Percentiles rank a stretch among this genome's conserved stretches.
These are phyloP conservation scores for Tokudaia tokunoshimensis DNA, from an alignment of 2,797 vertebrate species.

Conservation along the genomic window DNA sequence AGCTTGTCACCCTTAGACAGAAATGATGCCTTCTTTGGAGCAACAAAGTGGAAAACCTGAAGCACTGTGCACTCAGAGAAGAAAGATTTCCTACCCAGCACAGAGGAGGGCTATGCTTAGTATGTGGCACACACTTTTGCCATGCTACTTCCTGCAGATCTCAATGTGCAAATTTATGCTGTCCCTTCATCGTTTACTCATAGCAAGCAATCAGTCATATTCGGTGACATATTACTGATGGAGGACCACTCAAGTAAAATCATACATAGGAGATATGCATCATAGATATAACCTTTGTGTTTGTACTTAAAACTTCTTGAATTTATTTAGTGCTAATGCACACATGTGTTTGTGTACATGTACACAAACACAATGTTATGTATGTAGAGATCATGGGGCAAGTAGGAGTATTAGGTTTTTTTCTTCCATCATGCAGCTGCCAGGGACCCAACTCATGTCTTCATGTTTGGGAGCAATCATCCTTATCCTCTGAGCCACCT, in stretches of 20 bases:
- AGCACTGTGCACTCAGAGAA: not conserved
- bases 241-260: slow-evolving; percentile 29
- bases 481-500: not conserved
- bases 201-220: not conserved
- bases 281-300: not conserved
- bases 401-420: not conserved
- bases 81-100: not conserved
- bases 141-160: not conserved
- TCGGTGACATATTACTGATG: not conserved
- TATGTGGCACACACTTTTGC: not conserved
- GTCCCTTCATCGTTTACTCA: not conserved
- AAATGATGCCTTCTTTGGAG: slow-evolving; percentile 45
- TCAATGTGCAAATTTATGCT: not conserved
- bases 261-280: not conserved
- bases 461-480: not conserved
- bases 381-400: not conserved
- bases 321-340: not conserved
- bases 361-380: not conserved
- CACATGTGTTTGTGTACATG: not conserved
- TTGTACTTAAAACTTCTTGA: not conserved
- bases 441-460: not conserved
- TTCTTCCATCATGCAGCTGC: not conserved
- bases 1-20: slow-evolving; percentile 13
- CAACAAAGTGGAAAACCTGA: not conserved
- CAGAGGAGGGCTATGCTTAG: not conserved